Conservation (phyloP, 2,797 vertebrate species). For the Setipinna tenuifilis region DNA sequence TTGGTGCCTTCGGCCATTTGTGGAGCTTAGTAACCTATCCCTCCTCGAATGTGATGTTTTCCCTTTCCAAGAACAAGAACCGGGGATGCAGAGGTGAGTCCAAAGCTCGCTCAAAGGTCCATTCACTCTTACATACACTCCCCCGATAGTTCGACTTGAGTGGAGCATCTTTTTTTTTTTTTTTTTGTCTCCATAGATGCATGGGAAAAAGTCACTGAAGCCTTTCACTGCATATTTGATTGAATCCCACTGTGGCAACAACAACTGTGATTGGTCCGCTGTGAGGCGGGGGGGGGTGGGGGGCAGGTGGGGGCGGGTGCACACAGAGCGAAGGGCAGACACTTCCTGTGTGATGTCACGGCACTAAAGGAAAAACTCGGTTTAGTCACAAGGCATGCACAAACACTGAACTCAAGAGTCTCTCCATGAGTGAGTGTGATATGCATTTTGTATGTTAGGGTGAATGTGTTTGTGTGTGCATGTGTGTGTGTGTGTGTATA, state of each 20-base stretch:
- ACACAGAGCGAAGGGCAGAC: slow-evolving; percentile 76
- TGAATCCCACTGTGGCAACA: slow-evolving; percentile 29
- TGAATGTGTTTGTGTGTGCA: slow-evolving; percentile 26
- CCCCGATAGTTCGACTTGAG: neutral
- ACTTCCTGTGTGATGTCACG: slow-evolving; percentile 62
- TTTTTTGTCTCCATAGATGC: slow-evolving; percentile 27
- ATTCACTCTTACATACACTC: slow-evolving; percentile 35
- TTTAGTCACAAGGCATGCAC: slow-evolving; percentile 81
- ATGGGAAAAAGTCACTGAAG: slow-evolving; percentile 23
- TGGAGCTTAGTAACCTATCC: neutral
- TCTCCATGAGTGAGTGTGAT: slow-evolving; percentile 55
- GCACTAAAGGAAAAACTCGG: slow-evolving; percentile 75
- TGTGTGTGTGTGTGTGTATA: slow-evolving; percentile 24
- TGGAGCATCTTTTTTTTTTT: neutral
- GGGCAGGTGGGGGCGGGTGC: slow-evolving; percentile 44
- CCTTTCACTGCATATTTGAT: slow-evolving; percentile 22
- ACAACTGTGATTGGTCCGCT: slow-evolving; percentile 51
- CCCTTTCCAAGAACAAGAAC: neutral
- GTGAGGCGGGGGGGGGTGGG: neutral
- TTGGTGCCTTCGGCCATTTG: neutral
- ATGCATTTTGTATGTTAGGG: slow-evolving; percentile 41
- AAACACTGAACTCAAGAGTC: slow-evolving; percentile 72
- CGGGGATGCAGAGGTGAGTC: slow-evolving; percentile 2
- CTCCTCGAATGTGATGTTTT: neutral
- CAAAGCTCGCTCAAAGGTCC: slow-evolving; percentile 20